Base-by-base conservation (phyloP, 1,140 invertebrate genomes). In the Brevipalpus yothersi region DNA sequence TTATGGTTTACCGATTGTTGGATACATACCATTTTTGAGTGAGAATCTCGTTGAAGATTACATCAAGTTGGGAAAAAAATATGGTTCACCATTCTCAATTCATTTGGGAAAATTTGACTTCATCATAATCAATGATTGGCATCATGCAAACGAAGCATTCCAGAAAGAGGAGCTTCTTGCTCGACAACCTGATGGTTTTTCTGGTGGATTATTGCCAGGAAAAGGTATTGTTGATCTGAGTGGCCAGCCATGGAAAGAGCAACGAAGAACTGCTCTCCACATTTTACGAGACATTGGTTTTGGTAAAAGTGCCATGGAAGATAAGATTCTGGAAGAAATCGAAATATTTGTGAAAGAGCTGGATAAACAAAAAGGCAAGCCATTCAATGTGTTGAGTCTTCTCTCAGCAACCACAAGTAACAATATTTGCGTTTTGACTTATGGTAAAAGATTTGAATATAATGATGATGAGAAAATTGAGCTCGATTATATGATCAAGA, bases 231-330 rank as follows among this genome's bases (percentile, higher is more conserved):
- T 17, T 17, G 49, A 51, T 10, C 8, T 51, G 17, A 64, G 55
- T 41, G 84, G 85, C 0, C 65, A 75, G 8, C 65, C 80, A 4
- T 89, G 85, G 84, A 75, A 72, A 56, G 79, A 81, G 63, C 80
- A 88, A 63, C 74, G 84, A 53, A 72, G 73, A 55, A 88, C 86
- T 70, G 76, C 80, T 4, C 67, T 86, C 51, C 77, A 78, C 60
- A 77, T 81, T 58, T 72, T 90, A 62, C 75, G 76, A 39, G 72
- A 79, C 39, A 73, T 85, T 9, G 86, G 86, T 17, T 82, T 51
- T 17, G 49, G 49, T 51, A 51, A 13, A 8, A 51, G 49, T 51
- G 21, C 2, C 9, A 51, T 51, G 49, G 49, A 51, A 17, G n/a
- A 13, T 2, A 10, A 10, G 12, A 51, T 51, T 2, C n/a, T 9